phyloP scores from a whole-genome alignment of 2,113 vertebrate genomes.

The Chelonoidis abingdonii region DNA sequence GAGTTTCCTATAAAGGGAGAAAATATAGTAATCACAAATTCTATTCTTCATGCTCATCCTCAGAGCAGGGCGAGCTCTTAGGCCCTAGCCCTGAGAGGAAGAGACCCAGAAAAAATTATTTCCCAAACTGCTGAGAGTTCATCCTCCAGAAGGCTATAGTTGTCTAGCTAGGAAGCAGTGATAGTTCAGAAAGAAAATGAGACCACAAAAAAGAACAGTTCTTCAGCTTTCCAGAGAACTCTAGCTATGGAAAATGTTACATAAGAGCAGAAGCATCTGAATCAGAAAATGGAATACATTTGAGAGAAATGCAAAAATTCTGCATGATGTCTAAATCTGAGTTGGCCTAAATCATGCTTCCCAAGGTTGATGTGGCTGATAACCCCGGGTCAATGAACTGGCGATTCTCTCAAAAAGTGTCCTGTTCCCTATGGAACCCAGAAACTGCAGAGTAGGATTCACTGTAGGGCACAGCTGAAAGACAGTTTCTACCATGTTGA shows the following conservation, averaged over 20 bases:
- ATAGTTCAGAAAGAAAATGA: not conserved
- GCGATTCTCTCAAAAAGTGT: not conserved
- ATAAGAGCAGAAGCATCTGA: not conserved
- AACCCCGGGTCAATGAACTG: not conserved
- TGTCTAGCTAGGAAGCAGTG: not conserved
- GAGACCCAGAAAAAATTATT: not conserved
- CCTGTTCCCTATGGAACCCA: not conserved
- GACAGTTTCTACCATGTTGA: not conserved
- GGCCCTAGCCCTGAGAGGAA: not conserved
- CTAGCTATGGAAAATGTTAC: not conserved
- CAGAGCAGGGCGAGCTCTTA: not conserved
- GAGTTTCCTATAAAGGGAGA: not conserved
- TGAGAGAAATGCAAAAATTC: not conserved
- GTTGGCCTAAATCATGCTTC: not conserved
- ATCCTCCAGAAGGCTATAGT: not conserved
- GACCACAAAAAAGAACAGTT: not conserved
- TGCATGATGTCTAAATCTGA: not conserved
- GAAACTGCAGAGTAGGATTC: not conserved
- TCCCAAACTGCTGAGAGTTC: not conserved
- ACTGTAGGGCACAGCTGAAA: not conserved
- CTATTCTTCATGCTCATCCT: not conserved
- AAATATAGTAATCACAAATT: not conserved
- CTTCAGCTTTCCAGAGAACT: not conserved
- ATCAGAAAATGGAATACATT: not conserved
- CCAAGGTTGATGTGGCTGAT: not conserved